Evolutionary conservation across 2,113 vertebrate genomes (phyloP).

Genomic region (Athene cunicularia): DNA sequence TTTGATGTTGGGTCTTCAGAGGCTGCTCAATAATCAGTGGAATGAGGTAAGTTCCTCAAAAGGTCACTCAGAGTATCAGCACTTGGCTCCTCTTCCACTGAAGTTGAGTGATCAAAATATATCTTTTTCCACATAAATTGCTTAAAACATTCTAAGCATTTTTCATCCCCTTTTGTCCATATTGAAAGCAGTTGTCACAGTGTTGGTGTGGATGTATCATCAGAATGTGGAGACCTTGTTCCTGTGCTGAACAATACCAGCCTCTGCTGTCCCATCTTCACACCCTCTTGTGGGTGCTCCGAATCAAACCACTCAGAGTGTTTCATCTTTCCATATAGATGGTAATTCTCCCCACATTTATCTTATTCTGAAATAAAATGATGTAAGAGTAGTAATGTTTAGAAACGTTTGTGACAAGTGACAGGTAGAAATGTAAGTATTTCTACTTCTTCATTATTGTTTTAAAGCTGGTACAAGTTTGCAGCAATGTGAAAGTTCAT

Average conservation of each 20-base stretch:
- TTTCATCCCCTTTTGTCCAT: background rate
- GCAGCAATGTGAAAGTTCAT: background rate
- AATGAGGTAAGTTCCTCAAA: background rate
- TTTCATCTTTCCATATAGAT: background rate
- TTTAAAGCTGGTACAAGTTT: background rate
- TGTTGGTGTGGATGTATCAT: background rate
- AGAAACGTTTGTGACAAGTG: background rate
- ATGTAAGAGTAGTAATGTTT: background rate
- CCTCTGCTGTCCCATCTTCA: background rate
- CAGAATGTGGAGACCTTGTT: background rate
- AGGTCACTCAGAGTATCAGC: background rate
- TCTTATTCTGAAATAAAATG: background rate
- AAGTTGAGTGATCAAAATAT: background rate
- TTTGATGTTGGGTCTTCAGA: background rate
- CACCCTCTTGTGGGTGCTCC: background rate
- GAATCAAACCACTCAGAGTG: background rate
- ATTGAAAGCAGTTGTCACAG: background rate
- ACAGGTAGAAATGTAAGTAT: background rate
- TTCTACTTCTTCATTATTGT: background rate
- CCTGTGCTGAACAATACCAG: background rate
- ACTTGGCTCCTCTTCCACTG: background rate
- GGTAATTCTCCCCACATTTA: rapidly evolving
- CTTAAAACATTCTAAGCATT: background rate
- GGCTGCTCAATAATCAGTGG: background rate
- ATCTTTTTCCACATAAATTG: background rate